Evolutionary conservation across 23 tunicate species (phyloP), one percentile per base, ranked within the genome.

Genomic region (Ciona savignyi): DNA sequence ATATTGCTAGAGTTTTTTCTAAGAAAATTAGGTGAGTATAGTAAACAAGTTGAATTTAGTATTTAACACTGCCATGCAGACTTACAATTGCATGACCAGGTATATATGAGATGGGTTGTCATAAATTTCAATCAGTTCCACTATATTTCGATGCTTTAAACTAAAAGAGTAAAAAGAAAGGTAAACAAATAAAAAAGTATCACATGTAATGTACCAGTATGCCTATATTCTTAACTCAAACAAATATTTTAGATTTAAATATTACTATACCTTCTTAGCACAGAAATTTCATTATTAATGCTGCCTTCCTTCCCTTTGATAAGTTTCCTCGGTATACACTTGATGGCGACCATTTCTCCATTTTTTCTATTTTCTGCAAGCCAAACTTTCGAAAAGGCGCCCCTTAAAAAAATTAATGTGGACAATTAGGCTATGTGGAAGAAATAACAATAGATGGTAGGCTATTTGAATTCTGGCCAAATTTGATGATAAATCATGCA

Each of bases 31-130:
- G n/a, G n/a, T n/a, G n/a, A n/a, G n/a, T n/a, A n/a, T n/a, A n/a
- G n/a, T n/a, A n/a, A n/a, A n/a, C n/a, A n/a, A n/a, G n/a, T n/a
- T n/a, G n/a, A n/a, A n/a, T n/a, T n/a, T n/a, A n/a, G n/a, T n/a
- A n/a, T n/a, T n/a, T n/a, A n/a, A n/a, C n/a, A n/a, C n/a, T n/a
- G n/a, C n/a, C n/a, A n/a, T n/a, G n/a, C n/a, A 64, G 9, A 94
- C 99, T 83, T 66, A 94, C 99, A 94, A 68, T 67, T 94, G 85
- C 99, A 94, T 94, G 35, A 94, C 99, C 22, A 94, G 72, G 60
- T 93, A 94, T 0, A 94, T 62, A 72, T 94, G 99, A 27, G 90
- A 79, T 24, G 93, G 86, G 32, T 94, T 94, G 71, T 82, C 84
- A 64, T 76, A 94, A 6, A 94, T 79, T 61, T 94, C 99, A 22